phyloP scores from a whole-genome alignment of 2,113 vertebrate species.

The Campylomormyrus tamandua region DNA sequence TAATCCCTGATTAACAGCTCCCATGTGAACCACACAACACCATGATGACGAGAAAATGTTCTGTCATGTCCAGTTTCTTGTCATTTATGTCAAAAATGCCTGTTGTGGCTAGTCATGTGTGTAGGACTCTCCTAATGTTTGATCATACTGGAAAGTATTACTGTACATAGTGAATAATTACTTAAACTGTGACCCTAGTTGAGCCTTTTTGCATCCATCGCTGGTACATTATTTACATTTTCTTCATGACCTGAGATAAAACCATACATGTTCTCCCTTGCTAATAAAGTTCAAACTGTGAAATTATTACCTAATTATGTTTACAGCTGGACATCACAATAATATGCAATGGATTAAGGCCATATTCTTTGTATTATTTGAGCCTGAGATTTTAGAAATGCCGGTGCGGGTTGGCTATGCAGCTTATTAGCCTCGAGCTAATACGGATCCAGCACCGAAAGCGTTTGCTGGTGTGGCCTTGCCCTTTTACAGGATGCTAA shows the following conservation, averaged over 20 bases:
- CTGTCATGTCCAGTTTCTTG: background rate
- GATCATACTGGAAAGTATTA: background rate
- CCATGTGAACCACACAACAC: background rate
- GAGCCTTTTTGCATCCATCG: background rate
- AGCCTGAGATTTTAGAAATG: background rate
- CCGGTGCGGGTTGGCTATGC: background rate
- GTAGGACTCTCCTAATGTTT: background rate
- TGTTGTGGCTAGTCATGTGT: background rate
- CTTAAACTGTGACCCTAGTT: too few species aligned
- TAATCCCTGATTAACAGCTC: background rate
- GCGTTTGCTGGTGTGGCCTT: background rate
- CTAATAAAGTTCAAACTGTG: background rate
- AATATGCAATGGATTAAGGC: background rate
- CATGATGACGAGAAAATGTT: background rate
- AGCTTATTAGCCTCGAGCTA: background rate
- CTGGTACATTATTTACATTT: background rate
- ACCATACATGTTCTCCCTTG: background rate
- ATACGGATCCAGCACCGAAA: background rate
- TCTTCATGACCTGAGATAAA: background rate
- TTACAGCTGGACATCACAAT: background rate
- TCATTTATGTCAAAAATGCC: background rate
- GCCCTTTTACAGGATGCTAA: background rate
- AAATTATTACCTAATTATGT: background rate
- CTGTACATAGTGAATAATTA: background rate
- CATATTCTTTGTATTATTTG: background rate